These are phyloP conservation scores for Aselliscus stoliczkanus DNA, from an alignment of 2,797 vertebrate genomes.

Conservation along the genomic window DNA sequence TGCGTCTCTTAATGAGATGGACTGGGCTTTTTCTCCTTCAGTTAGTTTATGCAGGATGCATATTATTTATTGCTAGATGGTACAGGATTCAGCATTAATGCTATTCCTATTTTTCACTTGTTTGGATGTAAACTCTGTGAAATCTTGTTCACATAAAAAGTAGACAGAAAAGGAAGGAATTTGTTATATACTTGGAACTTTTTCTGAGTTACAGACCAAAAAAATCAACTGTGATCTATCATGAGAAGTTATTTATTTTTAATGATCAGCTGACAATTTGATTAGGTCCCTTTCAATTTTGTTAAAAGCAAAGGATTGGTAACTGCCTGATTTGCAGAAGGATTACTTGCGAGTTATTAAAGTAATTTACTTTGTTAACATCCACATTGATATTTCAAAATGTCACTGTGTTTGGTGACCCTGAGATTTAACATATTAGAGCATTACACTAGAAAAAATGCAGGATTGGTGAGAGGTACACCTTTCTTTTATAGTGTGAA, in stretches of 20 bases:
- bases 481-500: neutral
- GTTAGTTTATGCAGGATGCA: slow-evolving; percentile 22
- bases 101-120: slow-evolving; percentile 45
- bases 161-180: slow-evolving; percentile 30
- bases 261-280: slow-evolving; percentile 26
- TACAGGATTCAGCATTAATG: slow-evolving; percentile 8
- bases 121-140: slow-evolving; percentile 37
- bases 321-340: slow-evolving; percentile 21
- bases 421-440: neutral
- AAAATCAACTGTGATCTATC: slow-evolving; percentile 42
- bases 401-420: neutral
- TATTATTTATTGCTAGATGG: slow-evolving; percentile 44
- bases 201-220: slow-evolving; percentile 20
- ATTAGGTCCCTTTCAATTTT: slow-evolving; percentile 33
- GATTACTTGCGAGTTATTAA: neutral
- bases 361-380: slow-evolving; percentile 36
- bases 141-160: slow-evolving; percentile 3
- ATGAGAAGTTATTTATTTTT: slow-evolving; percentile 52
- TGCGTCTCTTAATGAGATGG: slow-evolving; percentile 47
- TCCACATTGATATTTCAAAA: neutral
- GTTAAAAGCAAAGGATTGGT: slow-evolving; percentile 28
- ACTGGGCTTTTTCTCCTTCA: neutral
- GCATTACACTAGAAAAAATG: neutral
- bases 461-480: neutral
- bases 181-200: neutral